These are phyloP conservation scores for Caenorhabditis panamensis DNA, from an alignment of 2,888 invertebrate genomes.

Conservation along the genomic window DNA sequence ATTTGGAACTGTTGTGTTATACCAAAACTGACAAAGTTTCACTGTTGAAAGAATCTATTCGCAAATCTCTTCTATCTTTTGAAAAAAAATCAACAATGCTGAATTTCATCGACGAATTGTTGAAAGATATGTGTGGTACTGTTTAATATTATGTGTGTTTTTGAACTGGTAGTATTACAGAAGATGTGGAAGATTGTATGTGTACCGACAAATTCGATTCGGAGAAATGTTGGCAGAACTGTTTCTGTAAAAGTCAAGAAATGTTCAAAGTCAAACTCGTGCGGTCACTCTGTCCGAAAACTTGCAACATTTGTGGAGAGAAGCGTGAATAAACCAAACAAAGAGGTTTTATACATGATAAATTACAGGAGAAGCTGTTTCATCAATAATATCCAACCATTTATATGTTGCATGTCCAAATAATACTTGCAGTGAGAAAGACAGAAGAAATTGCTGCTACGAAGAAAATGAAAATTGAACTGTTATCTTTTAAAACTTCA, in stretches of 20 bases:
- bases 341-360: too few relatives aligned
- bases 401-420: too few relatives aligned
- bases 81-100: constrained; percentile 16
- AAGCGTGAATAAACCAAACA: too few relatives aligned
- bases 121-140: constrained; percentile 7
- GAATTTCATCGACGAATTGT: constrained; percentile 25
- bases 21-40: constrained; percentile 12
- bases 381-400: too few relatives aligned
- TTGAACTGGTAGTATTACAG: too few relatives aligned
- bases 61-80: constrained; percentile 15
- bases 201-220: too few relatives aligned
- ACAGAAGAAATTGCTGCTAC: too few relatives aligned
- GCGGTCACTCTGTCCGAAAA: constrained; percentile 49
- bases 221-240: too few relatives aligned
- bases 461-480: too few relatives aligned
- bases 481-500: too few relatives aligned
- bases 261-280: constrained; percentile 47
- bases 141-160: background rate
- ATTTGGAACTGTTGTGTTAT: constrained; percentile 23
- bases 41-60: constrained; percentile 24
- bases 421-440: too few relatives aligned
- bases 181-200: too few relatives aligned
- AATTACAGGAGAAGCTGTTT: background rate
- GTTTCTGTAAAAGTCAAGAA: constrained; percentile 54
- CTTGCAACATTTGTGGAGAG: constrained; percentile 43